These are phyloP conservation scores for Paguma larvata DNA, from an alignment of 2,797 vertebrate species.

Conservation along the genomic window DNA sequence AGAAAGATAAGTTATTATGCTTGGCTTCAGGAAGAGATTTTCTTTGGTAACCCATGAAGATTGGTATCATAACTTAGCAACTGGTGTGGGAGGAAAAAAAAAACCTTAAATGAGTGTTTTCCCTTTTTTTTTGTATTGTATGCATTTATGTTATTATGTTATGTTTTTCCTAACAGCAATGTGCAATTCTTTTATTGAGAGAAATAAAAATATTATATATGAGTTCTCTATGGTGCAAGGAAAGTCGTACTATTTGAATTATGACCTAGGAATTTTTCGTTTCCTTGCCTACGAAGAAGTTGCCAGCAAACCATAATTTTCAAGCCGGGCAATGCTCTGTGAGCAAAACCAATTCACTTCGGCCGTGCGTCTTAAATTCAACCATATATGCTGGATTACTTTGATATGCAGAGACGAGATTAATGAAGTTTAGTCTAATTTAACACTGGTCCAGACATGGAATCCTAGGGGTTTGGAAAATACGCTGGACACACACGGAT, in stretches of 20 bases:
- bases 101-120: slow-evolving; percentile 44
- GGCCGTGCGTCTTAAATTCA: neutral
- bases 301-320: neutral
- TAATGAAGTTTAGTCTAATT: neutral
- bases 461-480: neutral
- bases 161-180: slow-evolving; percentile 45
- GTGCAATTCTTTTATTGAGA: slow-evolving; percentile 59
- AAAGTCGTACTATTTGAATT: slow-evolving; percentile 31
- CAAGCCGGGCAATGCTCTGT: neutral
- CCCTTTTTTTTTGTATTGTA: slow-evolving; percentile 3
- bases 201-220: slow-evolving; percentile 72
- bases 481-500: neutral
- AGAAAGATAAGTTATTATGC: slow-evolving; percentile 72
- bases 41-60: slow-evolving; percentile 54
- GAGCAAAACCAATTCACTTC: neutral
- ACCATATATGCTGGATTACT: neutral
- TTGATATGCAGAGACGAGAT: neutral
- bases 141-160: slow-evolving; percentile 31
- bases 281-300: neutral
- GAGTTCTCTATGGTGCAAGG: neutral
- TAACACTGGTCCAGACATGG: neutral
- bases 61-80: slow-evolving; percentile 25
- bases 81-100: neutral
- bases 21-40: slow-evolving; percentile 65
- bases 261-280: slow-evolving; percentile 11